A percentile compares a stretch with the other conserved stretches of the same genome.
These are phyloP conservation scores for Nomada ferruginata DNA, from an alignment of 2,888 invertebrate species.

Conservation along the genomic window DNA sequence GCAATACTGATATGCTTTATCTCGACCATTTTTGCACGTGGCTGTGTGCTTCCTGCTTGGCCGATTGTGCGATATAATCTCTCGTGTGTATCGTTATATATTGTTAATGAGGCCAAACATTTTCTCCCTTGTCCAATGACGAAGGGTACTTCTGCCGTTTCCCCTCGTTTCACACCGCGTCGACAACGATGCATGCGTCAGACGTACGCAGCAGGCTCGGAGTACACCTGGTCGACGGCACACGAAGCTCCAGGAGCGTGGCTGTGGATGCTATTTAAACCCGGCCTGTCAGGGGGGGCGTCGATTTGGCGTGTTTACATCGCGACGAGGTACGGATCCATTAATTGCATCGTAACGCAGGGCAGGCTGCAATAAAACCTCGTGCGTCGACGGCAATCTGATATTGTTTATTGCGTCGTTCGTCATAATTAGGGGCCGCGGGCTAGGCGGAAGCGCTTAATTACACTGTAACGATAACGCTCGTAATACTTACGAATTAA, in stretches of 20 bases:
- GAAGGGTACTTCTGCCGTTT: conserved; percentile 37
- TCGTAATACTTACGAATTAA: conserved; percentile 62
- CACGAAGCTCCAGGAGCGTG: conserved; percentile 22
- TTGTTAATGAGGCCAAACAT: background rate
- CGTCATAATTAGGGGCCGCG: conserved; percentile 60
- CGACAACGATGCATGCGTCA: conserved; percentile 71
- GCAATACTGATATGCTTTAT: no score
- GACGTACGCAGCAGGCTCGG: conserved; percentile 47
- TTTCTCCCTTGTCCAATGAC: background rate
- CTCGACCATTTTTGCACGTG: no score
- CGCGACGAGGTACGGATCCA: conserved; percentile 41
- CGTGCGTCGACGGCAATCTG: conserved; percentile 53
- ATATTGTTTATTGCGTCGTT: conserved; percentile 63
- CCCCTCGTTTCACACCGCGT: conserved; percentile 44
- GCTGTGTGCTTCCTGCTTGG: no score
- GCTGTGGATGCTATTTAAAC: conserved; percentile 54
- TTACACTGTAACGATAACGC: conserved; percentile 57
- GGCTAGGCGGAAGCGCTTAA: conserved; percentile 53
- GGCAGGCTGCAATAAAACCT: conserved; percentile 60
- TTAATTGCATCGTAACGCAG: conserved; percentile 62
- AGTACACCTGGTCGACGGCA: conserved; percentile 52
- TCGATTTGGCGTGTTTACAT: conserved; percentile 50
- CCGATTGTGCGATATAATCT: no score
- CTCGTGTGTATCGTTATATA: no score
- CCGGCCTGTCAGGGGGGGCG: conserved; percentile 16